These are phyloP conservation scores for Vimba vimba DNA, from an alignment of 2,113 vertebrate genomes.

Conservation along the genomic window DNA sequence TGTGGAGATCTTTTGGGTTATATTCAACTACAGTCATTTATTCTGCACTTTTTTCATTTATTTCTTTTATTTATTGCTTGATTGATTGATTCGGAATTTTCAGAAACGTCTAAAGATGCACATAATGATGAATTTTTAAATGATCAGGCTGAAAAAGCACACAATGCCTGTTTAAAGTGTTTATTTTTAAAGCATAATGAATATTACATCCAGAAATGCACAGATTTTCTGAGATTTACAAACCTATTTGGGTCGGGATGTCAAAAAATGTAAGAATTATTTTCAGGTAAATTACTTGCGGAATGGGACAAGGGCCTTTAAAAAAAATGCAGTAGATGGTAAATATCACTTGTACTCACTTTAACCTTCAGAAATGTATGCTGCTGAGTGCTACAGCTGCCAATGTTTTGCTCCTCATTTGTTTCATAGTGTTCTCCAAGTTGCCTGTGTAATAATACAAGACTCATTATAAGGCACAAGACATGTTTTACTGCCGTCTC, in stretches of 20 bases:
- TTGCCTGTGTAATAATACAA: background rate
- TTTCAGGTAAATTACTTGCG: too few relatives aligned
- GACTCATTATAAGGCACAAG: conserved; percentile 15
- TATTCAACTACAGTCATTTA: background rate
- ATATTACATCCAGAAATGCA: background rate
- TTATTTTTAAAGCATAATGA: background rate
- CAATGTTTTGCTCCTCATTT: background rate
- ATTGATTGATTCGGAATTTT: background rate
- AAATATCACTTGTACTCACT: background rate
- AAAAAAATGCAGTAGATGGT: background rate
- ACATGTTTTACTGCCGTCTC: conserved; percentile 45
- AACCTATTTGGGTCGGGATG: background rate
- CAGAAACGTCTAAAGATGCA: background rate
- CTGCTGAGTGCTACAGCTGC: background rate
- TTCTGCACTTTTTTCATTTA: background rate
- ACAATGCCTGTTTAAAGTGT: background rate
- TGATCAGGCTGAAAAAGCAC: background rate
- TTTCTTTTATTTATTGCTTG: background rate
- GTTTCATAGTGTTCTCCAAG: background rate
- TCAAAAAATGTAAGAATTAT: background rate
- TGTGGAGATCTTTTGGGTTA: background rate
- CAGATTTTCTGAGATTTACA: too few relatives aligned
- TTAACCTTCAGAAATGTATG: conserved; percentile 4
- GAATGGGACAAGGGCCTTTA: too few relatives aligned
- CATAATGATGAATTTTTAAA: background rate